Percentiles rank a stretch among this genome's conserved stretches.
Evolutionary conservation across 2,888 invertebrate species (phyloP).

Genomic region (Stegana nigrithorax): DNA sequence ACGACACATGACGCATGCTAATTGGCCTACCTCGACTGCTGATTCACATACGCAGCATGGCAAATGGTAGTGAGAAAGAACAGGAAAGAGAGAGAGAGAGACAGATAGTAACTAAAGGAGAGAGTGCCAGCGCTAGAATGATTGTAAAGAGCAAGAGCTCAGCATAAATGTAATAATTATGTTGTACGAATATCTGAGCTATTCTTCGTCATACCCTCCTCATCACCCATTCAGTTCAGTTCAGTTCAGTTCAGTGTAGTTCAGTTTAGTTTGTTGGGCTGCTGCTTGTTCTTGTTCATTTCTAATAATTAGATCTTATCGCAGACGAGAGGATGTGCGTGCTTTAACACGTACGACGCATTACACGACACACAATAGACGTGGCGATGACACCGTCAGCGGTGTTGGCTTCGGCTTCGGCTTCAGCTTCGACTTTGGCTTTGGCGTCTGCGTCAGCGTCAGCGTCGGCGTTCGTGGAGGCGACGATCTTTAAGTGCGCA

Average conservation of each 20-base stretch:
- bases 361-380: too few species aligned
- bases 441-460: neutral
- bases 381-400: too few species aligned
- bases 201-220: neutral
- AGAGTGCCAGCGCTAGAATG: too few species aligned
- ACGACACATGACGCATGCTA: neutral
- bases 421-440: neutral
- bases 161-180: neutral
- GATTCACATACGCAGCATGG: too few species aligned
- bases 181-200: neutral
- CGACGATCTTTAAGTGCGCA: too few species aligned
- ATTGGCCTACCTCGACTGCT: too few species aligned
- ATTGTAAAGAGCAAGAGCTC: too few species aligned
- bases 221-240: neutral
- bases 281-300: neutral
- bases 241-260: too few species aligned
- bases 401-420: constrained; percentile 24
- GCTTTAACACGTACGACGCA: constrained; percentile 9
- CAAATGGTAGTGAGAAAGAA: too few species aligned
- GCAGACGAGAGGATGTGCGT: neutral
- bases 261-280: neutral
- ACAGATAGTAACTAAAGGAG: too few species aligned
- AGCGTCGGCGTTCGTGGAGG: neutral
- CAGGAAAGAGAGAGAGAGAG: too few species aligned
- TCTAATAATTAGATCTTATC: neutral